Evolutionary conservation across 2,888 invertebrate species (phyloP), one percentile per base, ranked within the genome.

Genomic region (Hetaerina titia): DNA sequence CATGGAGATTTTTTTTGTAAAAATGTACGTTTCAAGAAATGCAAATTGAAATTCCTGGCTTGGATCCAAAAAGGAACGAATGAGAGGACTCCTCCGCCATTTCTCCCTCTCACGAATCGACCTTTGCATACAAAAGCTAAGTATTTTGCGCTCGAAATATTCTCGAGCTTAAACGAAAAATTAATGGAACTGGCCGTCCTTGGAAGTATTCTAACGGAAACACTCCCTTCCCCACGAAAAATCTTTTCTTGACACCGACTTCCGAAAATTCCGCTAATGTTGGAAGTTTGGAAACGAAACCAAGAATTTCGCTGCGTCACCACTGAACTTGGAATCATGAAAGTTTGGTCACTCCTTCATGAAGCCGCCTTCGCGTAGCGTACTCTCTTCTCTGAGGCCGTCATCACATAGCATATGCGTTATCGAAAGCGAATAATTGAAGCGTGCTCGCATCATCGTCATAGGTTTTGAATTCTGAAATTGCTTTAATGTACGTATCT

Each of bases 11-110:
- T 9, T 81, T 25, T 31, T 31, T 81, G 81, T 81, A 31, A 22
- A 31, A 31, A 13, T 31, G 81, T 15, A 31, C 81, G 15, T 31
- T 25, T 31, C 1, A 31, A 81, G 81, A 81, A 81, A 81, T 81
- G 81, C 81, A 81, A 81, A 81, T 81, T 81, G 81, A 81, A 81
- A 31, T 81, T 81, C 81, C 81, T 81, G 81, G 81, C 81, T 9
- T 25, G 81, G 11, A 7, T 81, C 81, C 81, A 81, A 81, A 31
- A 9, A 13, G 31, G 69, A 31, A 31, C 81, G 81, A n/a, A 81
- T 31, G 81, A 81, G 81, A 31, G 31, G 15, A 31, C 0, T 31
- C 81, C 31, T 31, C 81, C 81, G 25, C 74, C 74, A n/a, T 0
- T 25, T 0, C 25, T 2, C 13, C 81, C 81, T 31, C 81, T 31